Evolutionary conservation across 1,140 invertebrate genomes (phyloP).

Genomic region (Plodia interpunctella): DNA sequence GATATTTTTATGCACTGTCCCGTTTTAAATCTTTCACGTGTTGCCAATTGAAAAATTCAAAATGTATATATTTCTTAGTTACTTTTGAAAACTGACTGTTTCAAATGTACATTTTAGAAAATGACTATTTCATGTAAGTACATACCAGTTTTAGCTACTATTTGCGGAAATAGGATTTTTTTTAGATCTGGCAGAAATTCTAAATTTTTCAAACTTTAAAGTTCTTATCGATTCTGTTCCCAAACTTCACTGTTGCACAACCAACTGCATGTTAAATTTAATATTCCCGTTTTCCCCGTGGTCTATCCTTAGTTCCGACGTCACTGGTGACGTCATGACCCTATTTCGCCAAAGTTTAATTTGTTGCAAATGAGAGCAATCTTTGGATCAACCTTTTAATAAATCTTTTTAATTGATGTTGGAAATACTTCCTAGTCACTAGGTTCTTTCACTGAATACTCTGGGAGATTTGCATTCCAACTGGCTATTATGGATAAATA

Average conservation of each 20-base stretch:
- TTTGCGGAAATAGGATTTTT: no score
- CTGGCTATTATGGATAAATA: no score
- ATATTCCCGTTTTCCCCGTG: background rate
- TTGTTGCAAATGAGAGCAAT: constrained; percentile 1
- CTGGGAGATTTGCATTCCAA: background rate
- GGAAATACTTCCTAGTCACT: background rate
- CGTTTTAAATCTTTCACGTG: background rate
- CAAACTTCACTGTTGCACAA: background rate
- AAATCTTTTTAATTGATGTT: constrained; percentile 12
- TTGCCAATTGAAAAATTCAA: background rate
- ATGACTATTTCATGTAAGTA: no score
- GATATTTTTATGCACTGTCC: constrained; percentile 9
- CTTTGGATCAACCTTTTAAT: background rate
- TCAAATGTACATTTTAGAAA: no score
- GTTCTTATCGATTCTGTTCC: background rate
- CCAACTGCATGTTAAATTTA: background rate
- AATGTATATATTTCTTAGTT: background rate
- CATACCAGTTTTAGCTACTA: no score
- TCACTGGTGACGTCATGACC: background rate
- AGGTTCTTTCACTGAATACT: background rate
- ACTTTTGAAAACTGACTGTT: no score
- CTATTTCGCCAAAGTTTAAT: background rate
- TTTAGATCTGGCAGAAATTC: no score
- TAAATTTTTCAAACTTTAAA: no score
- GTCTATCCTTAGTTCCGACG: background rate